Conservation (phyloP, 2,113 vertebrate species). For the Chitala chitala region DNA sequence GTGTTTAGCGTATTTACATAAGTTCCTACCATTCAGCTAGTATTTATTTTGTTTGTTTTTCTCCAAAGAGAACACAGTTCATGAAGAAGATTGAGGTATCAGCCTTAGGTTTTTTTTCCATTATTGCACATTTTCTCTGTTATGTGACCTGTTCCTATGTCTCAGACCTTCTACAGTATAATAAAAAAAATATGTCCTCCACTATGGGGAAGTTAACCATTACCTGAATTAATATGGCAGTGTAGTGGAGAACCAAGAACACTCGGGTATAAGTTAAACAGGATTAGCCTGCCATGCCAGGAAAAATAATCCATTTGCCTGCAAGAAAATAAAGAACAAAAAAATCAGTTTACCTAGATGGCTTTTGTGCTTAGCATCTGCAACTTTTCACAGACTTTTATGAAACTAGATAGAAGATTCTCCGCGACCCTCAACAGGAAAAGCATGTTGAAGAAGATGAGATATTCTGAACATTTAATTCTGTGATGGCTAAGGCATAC, state of each 20-base stretch:
- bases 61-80: constrained; percentile 12
- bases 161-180: constrained; percentile 32
- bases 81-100: neutral
- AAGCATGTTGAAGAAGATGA: too few species aligned
- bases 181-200: constrained; percentile 34
- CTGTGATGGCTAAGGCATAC: too few species aligned
- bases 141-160: constrained; percentile 29
- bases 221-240: constrained; percentile 38
- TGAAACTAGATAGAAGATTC: too few species aligned
- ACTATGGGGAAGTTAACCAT: constrained; percentile 33
- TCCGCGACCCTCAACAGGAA: too few species aligned
- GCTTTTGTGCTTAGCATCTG: too few species aligned
- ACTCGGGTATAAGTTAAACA: constrained; percentile 39
- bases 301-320: constrained; percentile 15
- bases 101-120: constrained; percentile 18
- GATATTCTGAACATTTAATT: too few species aligned
- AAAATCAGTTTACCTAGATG: constrained; percentile 31
- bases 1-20: neutral
- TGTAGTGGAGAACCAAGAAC: constrained; percentile 32
- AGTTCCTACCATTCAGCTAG: neutral
- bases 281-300: constrained; percentile 28
- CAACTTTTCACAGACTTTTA: too few species aligned
- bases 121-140: neutral
- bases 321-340: constrained; percentile 17
- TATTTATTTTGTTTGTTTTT: too few species aligned